Evolutionary conservation across 2,888 invertebrate species (phyloP).

Genomic region (Watsonalla cultraria): DNA sequence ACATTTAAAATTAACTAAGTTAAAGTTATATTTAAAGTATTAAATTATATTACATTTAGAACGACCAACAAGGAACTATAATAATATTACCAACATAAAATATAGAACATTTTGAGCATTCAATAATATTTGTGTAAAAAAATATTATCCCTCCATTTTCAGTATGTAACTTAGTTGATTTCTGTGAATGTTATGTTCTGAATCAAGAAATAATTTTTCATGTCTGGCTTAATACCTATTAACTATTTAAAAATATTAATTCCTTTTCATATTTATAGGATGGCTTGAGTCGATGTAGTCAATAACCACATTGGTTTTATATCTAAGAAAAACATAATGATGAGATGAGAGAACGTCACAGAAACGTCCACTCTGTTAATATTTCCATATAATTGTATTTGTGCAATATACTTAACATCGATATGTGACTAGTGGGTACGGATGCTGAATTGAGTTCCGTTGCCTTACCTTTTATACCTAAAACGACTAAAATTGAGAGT

Average conservation of each 20-base stretch:
- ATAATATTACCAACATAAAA: constrained; percentile 72
- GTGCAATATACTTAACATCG: constrained; percentile 36
- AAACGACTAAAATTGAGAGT: constrained; percentile 31
- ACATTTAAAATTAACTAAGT: constrained; percentile 49
- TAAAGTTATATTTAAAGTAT: constrained; percentile 39
- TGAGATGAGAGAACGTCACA: constrained; percentile 26
- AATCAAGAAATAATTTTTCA: constrained; percentile 30
- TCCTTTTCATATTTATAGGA: constrained; percentile 1
- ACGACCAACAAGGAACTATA: constrained; percentile 66
- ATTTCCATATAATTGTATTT: constrained; percentile 20
- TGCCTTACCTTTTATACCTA: constrained; percentile 36
- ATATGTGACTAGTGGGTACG: constrained; percentile 63
- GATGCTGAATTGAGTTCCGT: constrained; percentile 46
- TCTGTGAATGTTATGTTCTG: constrained; percentile 40
- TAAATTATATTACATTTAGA: constrained; percentile 54
- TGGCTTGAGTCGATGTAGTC: not conserved
- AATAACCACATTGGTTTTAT: not conserved
- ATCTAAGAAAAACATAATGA: constrained; percentile 7
- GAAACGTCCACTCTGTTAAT: constrained; percentile 28
- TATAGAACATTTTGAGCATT: constrained; percentile 73
- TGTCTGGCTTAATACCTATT: constrained; percentile 1
- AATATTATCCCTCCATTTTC: constrained; percentile 60
- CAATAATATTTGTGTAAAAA: constrained; percentile 69
- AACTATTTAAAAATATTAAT: not conserved
- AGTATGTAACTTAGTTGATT: constrained; percentile 29